Conservation (phyloP, 2,113 vertebrate species). For the Lanius collurio region DNA sequence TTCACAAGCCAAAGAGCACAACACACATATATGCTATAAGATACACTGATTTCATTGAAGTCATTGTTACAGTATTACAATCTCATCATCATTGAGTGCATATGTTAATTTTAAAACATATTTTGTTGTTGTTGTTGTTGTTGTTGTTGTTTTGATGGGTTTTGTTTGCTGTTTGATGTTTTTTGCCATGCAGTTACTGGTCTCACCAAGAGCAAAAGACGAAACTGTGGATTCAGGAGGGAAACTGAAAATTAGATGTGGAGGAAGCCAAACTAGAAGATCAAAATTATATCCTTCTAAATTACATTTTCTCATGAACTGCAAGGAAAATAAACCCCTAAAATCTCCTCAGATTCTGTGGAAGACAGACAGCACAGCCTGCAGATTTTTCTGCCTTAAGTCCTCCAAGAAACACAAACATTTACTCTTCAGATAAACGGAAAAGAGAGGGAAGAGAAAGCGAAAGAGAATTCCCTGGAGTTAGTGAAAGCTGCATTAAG, state of each 20-base stretch:
- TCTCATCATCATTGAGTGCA: accelerated
- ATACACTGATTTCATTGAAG: not conserved
- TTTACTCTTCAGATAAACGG: constrained; percentile 28
- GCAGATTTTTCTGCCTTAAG: not conserved
- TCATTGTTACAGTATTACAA: not conserved
- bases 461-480: not conserved
- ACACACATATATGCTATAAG: not conserved
- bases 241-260: not conserved
- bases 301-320: not conserved
- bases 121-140: not conserved
- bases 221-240: not conserved
- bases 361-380: not conserved
- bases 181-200: not conserved
- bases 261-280: not conserved
- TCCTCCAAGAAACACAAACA: constrained; percentile 12
- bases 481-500: not conserved
- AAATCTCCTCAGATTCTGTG: not conserved
- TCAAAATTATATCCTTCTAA: not conserved
- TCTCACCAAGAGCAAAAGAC: not conserved
- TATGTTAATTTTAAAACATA: not conserved
- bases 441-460: not conserved
- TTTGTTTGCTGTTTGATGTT: not conserved
- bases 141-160: not conserved
- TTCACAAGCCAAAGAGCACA: not conserved
- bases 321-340: not conserved